Conservation (phyloP, 1,140 invertebrate genomes). For the Drosophila littoralis region DNA sequence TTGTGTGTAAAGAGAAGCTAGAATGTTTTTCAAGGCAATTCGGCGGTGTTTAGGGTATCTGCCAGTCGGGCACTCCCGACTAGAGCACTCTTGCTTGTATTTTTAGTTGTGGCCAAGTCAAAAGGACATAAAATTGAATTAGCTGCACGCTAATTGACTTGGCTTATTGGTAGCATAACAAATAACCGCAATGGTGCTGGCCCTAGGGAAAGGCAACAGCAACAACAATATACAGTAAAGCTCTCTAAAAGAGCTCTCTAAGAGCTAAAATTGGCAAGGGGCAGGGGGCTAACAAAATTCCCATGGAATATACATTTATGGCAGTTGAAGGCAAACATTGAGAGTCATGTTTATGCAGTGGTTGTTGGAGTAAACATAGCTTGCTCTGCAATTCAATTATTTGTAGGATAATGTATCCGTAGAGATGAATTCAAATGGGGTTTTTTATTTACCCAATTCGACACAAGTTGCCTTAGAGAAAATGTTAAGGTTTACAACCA, state of each 20-base stretch:
- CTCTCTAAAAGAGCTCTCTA: constrained; percentile 57
- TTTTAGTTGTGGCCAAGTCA: not conserved
- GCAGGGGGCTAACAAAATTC: not conserved
- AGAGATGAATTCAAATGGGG: too few species aligned
- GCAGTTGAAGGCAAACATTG: constrained; percentile 23
- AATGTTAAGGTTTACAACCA: too few species aligned
- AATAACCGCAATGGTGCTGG: constrained; percentile 55
- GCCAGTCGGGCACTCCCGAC: too few species aligned
- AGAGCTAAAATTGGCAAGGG: not conserved
- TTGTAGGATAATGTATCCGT: too few species aligned
- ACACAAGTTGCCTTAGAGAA: too few species aligned
- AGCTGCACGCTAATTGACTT: constrained; percentile 65
- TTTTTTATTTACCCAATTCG: too few species aligned
- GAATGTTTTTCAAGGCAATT: too few species aligned
- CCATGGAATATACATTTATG: constrained; percentile 48
- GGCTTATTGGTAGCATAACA: constrained; percentile 70
- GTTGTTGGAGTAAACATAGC: not conserved
- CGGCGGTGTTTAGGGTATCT: too few species aligned
- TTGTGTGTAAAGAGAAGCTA: not conserved
- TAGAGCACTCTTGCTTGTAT: not conserved
- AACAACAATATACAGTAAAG: constrained; percentile 19
- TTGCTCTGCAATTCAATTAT: too few species aligned
- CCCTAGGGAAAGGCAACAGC: not conserved
- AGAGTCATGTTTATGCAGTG: constrained; percentile 35
- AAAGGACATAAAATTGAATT: constrained; percentile 58